phyloP scores from a whole-genome alignment of 1,140 invertebrate species.

The Micrasema longulum region DNA sequence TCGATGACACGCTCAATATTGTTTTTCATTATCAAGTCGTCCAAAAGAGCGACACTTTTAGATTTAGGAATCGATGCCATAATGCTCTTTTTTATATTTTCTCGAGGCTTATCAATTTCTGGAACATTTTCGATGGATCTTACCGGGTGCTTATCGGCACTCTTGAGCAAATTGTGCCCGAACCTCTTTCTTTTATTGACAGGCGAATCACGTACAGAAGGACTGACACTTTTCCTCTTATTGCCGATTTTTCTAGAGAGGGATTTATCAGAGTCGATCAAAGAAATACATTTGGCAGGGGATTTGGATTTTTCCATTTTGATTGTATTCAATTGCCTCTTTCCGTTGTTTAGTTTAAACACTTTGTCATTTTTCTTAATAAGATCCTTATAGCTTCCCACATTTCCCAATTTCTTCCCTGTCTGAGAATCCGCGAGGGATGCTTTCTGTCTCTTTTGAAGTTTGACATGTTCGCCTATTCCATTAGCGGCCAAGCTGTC shows the following conservation, averaged over 20 bases:
- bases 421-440: constrained; percentile 60
- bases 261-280: constrained; percentile 57
- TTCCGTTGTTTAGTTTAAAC: constrained; percentile 62
- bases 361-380: constrained; percentile 60
- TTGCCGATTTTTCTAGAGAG: constrained; percentile 58
- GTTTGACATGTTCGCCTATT: constrained; percentile 67
- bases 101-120: constrained; percentile 45
- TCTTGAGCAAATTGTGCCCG: constrained; percentile 49
- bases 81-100: constrained; percentile 56
- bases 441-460: constrained; percentile 69
- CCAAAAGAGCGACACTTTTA: constrained; percentile 66
- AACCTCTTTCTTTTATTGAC: constrained; percentile 53
- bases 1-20: constrained; percentile 68
- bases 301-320: constrained; percentile 40
- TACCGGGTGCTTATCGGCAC: constrained; percentile 53
- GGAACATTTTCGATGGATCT: constrained; percentile 34
- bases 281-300: constrained; percentile 55
- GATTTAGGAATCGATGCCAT: constrained; percentile 61
- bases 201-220: constrained; percentile 33
- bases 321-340: constrained; percentile 60
- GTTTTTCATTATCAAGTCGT: constrained; percentile 69
- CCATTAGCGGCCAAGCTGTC: constrained; percentile 65
- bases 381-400: constrained; percentile 62
- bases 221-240: constrained; percentile 44
- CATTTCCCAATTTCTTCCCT: constrained; percentile 33